A percentile compares a stretch with the other conserved stretches of the same genome.
phyloP scores from a whole-genome alignment of 2,888 invertebrate species.

The Dioctria linearis region DNA sequence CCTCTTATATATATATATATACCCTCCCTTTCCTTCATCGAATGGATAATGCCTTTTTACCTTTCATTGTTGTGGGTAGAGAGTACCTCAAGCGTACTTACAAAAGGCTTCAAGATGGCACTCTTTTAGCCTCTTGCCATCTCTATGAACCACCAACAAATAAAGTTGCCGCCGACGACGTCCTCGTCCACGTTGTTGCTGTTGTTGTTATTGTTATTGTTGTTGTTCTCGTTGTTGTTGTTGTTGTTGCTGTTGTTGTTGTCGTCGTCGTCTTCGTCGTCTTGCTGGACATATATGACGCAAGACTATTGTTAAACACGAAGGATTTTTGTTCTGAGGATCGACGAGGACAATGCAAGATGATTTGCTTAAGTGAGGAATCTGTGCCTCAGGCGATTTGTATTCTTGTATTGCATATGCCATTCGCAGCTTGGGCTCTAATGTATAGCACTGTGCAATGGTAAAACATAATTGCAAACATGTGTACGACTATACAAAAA shows the following conservation, averaged over 20 bases:
- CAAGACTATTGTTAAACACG: slow-evolving; percentile 28
- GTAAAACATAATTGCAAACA: slow-evolving; percentile 16
- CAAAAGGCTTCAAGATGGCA: neutral
- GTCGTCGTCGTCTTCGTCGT: neutral
- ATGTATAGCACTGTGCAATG: no score
- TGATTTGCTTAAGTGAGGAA: slow-evolving; percentile 43
- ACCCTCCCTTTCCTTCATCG: neutral
- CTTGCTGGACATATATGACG: neutral
- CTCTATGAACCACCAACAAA: no score
- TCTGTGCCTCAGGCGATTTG: slow-evolving; percentile 17
- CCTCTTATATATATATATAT: no score
- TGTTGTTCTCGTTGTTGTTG: no score
- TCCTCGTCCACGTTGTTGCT: no score
- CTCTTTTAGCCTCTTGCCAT: no score
- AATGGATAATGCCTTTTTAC: slow-evolving; percentile 7
- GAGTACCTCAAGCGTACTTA: neutral
- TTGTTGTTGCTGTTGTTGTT: neutral
- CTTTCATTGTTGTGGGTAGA: neutral
- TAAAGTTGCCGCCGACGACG: no score
- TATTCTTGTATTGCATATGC: neutral
- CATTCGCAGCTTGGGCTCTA: neutral
- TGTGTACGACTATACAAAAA: neutral
- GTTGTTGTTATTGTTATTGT: no score
- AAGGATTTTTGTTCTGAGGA: slow-evolving; percentile 10
- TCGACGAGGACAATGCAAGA: slow-evolving; percentile 34